phyloP scores from a whole-genome alignment of 2,888 invertebrate genomes.

The Leptopilina drosophilae region DNA sequence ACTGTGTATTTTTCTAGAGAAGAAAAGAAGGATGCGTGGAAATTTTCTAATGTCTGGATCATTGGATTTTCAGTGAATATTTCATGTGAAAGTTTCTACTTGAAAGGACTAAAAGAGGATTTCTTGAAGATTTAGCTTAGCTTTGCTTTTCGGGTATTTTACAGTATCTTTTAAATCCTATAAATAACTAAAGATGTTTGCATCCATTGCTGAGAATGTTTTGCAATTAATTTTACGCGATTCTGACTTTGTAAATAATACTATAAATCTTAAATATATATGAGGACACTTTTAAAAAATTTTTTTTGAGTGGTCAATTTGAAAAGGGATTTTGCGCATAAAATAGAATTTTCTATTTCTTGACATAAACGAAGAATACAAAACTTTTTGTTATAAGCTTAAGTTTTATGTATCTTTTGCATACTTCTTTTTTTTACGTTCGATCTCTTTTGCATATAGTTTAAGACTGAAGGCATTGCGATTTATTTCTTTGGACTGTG shows the following conservation, averaged over 20 bases:
- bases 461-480: not conserved
- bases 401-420: not conserved
- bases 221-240: not conserved
- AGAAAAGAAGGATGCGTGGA: not conserved
- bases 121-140: conserved; percentile 32
- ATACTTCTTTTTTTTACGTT: conserved; percentile 9
- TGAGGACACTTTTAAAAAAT: not conserved
- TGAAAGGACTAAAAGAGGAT: conserved; percentile 25
- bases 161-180: not conserved
- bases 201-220: not conserved
- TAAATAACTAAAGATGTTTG: conserved; percentile 18
- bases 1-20: not conserved
- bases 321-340: not conserved
- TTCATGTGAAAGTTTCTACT: conserved; percentile 13
- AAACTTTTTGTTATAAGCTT: not conserved
- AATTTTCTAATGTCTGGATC: conserved; percentile 23
- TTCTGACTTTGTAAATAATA: not conserved
- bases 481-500: not conserved
- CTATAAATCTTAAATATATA: not conserved
- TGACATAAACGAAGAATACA: not conserved
- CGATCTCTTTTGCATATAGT: not conserved
- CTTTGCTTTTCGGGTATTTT: conserved; percentile 2
- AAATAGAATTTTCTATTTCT: not conserved
- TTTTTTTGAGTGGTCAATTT: not conserved
- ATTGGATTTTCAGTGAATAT: conserved; percentile 7